Percentiles rank a stretch among this genome's conserved stretches.
phyloP scores from a whole-genome alignment of 2,888 invertebrate genomes.

The Lepidocyrtinus sp. region DNA sequence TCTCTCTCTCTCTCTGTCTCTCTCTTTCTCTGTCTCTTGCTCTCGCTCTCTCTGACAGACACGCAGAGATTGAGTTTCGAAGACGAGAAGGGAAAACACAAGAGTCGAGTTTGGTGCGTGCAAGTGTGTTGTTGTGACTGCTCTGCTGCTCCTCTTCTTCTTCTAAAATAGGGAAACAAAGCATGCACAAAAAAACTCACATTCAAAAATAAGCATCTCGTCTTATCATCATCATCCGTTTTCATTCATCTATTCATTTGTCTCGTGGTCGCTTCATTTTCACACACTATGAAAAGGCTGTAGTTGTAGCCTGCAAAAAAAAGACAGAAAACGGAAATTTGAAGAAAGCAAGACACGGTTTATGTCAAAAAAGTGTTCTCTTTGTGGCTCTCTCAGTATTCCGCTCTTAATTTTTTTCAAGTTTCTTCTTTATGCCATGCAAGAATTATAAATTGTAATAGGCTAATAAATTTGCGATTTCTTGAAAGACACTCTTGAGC shows the following conservation, averaged over 20 bases:
- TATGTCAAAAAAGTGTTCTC: no score
- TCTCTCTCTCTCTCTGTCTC: no score
- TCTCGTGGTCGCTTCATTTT: conserved; percentile 41
- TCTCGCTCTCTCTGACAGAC: conserved; percentile 44
- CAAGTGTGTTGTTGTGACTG: conserved; percentile 22
- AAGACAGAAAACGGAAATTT: no score
- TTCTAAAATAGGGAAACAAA: conserved; percentile 49
- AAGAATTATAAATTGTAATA: no score
- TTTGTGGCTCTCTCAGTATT: no score
- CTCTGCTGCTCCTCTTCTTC: conserved; percentile 26
- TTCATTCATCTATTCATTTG: conserved; percentile 49
- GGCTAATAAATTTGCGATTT: no score
- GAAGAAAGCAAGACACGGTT: not conserved
- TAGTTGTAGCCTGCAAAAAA: no score
- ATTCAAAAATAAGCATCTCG: conserved; percentile 27
- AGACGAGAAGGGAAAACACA: not conserved
- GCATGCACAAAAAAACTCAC: conserved; percentile 35
- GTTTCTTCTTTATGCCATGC: no score
- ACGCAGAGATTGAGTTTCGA: conserved; percentile 11
- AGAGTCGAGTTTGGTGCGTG: conserved; percentile 17
- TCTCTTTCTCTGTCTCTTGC: no score
- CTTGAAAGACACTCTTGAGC: no score
- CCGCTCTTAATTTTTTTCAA: no score
- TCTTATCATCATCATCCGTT: conserved; percentile 29
- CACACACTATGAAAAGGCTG: conserved; percentile 3